These are phyloP conservation scores for Mya arenaria DNA, from an alignment of 1,140 invertebrate species.

Conservation along the genomic window DNA sequence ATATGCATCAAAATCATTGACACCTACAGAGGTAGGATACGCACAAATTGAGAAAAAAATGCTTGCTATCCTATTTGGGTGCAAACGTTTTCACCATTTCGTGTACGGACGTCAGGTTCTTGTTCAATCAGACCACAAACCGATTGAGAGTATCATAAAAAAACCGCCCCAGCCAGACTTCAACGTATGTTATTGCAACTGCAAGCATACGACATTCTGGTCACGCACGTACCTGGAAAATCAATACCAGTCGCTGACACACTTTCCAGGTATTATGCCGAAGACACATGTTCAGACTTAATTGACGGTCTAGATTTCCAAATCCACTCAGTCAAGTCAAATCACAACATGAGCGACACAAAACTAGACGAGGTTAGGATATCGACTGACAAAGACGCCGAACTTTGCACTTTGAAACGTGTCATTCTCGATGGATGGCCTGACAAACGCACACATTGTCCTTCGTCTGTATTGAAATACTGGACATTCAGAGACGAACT, in stretches of 20 bases:
- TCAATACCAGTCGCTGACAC: slow-evolving; percentile 79
- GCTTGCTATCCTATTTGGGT: slow-evolving; percentile 5
- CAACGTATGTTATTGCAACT: slow-evolving; percentile 71
- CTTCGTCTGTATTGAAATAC: slow-evolving; percentile 1
- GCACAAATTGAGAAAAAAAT: too few species aligned
- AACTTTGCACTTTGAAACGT: slow-evolving; percentile 2
- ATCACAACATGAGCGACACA: not conserved
- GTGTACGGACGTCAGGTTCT: not conserved
- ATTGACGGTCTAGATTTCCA: not conserved
- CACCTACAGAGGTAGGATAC: too few species aligned
- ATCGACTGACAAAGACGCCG: not conserved
- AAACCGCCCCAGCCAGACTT: slow-evolving; percentile 53
- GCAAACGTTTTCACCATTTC: slow-evolving; percentile 1
- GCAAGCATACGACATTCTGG: slow-evolving; percentile 75
- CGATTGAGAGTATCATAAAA: not conserved
- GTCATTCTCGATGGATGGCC: slow-evolving; percentile 50
- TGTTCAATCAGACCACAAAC: not conserved
- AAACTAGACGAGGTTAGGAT: not conserved
- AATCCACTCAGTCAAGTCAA: not conserved
- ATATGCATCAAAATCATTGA: too few species aligned
- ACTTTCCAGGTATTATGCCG: slow-evolving; percentile 54
- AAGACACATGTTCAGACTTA: not conserved
- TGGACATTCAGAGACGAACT: slow-evolving; percentile 61
- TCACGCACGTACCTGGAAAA: slow-evolving; percentile 68
- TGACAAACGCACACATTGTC: not conserved